Conservation (phyloP, 1,140 invertebrate genomes). For the Euschistus heros region DNA sequence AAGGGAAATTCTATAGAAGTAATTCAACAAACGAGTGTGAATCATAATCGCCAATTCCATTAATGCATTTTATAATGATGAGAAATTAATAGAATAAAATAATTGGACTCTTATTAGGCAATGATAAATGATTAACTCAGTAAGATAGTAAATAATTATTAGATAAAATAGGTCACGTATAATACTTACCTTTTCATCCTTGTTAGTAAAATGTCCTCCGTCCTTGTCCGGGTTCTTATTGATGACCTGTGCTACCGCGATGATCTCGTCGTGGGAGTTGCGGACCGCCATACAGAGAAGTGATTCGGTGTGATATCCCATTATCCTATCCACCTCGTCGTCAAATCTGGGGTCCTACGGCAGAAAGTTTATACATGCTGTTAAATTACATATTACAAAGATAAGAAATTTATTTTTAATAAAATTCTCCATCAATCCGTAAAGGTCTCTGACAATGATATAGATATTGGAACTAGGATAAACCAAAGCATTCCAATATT, state of each 20-base stretch:
- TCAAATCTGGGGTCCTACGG: conserved; percentile 39
- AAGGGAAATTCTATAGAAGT: no score
- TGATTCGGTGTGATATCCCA: conserved; percentile 39
- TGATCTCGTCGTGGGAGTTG: conserved; percentile 38
- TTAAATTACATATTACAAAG: no score
- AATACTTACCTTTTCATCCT: conserved; percentile 38
- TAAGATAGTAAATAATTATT: no score
- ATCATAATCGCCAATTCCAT: no score
- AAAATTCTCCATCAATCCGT: no score
- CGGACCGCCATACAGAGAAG: conserved; percentile 40
- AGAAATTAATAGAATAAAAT: background rate
- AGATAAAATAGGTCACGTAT: no score
- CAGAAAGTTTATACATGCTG: conserved; percentile 16
- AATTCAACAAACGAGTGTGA: no score
- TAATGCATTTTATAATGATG: no score
- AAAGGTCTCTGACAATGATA: no score
- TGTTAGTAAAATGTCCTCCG: conserved; percentile 35
- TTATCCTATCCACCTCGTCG: conserved; percentile 39
- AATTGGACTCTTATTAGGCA: background rate
- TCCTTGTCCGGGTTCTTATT: conserved; percentile 37
- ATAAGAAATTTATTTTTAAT: no score
- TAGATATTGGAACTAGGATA: no score
- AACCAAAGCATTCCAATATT: no score
- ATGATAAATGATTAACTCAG: background rate
- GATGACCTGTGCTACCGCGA: conserved; percentile 41